A percentile compares a stretch with the other conserved stretches of the same genome.
Evolutionary conservation across 2,888 invertebrate species (phyloP).

Genomic region (Drosophila mulleri): DNA sequence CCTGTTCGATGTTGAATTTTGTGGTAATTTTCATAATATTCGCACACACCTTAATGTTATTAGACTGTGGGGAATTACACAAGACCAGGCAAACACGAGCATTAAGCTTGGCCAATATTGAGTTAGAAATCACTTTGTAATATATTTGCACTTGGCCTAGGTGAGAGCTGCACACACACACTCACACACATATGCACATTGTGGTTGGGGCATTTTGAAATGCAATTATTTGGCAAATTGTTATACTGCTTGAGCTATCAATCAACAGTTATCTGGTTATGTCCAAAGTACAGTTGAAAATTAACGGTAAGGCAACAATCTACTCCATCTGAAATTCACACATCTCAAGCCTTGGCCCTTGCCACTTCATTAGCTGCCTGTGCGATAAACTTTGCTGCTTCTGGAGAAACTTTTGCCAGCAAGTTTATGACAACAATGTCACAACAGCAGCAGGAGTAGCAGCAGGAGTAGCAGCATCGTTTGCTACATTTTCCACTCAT

Average conservation of each 20-base stretch:
- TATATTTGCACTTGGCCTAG: constrained; percentile 36
- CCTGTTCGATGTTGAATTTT: constrained; percentile 43
- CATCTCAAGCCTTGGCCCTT: constrained; percentile 46
- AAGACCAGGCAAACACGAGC: constrained; percentile 24
- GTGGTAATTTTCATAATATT: constrained; percentile 74
- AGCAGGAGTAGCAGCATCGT: constrained; percentile 13
- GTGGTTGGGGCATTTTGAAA: constrained; percentile 25
- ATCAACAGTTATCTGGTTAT: constrained; percentile 17
- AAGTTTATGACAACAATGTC: constrained; percentile 68
- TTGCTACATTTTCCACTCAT: constrained; percentile 63
- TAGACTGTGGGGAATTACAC: constrained; percentile 59
- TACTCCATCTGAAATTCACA: constrained; percentile 31
- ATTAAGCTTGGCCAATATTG: constrained; percentile 49
- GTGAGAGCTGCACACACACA: constrained; percentile 25
- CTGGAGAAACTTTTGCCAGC: constrained; percentile 51
- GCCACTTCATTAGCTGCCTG: constrained; percentile 63
- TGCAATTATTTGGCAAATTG: constrained; percentile 65
- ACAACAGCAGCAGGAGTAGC: too few species aligned
- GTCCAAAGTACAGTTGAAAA: constrained; percentile 34
- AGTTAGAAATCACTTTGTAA: constrained; percentile 62
- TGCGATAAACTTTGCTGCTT: constrained; percentile 52
- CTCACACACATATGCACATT: background rate
- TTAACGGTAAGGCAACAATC: background rate
- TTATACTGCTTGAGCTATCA: constrained; percentile 43
- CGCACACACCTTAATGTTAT: constrained; percentile 66